Percentiles rank a stretch among this genome's conserved stretches.
phyloP scores from a whole-genome alignment of 2,888 invertebrate species.

The Nemotelus pantherinus region DNA sequence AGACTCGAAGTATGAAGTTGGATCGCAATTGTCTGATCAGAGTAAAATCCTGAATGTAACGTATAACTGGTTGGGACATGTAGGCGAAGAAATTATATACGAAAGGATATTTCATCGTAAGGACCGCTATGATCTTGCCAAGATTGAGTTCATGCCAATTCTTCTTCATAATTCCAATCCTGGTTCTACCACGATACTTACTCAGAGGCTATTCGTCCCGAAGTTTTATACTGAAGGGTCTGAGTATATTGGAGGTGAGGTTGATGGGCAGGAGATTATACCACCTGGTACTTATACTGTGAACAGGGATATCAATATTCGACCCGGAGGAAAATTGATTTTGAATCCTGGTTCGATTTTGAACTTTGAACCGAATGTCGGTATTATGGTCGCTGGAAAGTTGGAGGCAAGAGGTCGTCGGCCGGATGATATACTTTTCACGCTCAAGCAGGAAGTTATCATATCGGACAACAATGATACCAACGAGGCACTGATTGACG shows the following conservation, averaged over 20 bases:
- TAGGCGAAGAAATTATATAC: slow-evolving; percentile 78
- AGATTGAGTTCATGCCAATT: slow-evolving; percentile 90
- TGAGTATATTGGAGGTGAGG: slow-evolving; percentile 87
- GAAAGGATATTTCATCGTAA: slow-evolving; percentile 83
- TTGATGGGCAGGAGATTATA: slow-evolving; percentile 87
- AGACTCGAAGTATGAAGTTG: slow-evolving; percentile 91
- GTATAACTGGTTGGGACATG: slow-evolving; percentile 90
- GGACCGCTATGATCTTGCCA: slow-evolving; percentile 94
- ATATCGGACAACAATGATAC: slow-evolving; percentile 73
- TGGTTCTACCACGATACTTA: slow-evolving; percentile 83
- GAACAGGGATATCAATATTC: slow-evolving; percentile 91
- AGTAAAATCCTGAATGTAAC: slow-evolving; percentile 93
- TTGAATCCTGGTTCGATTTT: slow-evolving; percentile 89
- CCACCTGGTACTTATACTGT: slow-evolving; percentile 90
- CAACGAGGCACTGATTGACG: slow-evolving; percentile 68
- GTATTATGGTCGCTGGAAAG: slow-evolving; percentile 95
- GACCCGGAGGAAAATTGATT: slow-evolving; percentile 91
- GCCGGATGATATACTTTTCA: slow-evolving; percentile 82
- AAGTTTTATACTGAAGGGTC: slow-evolving; percentile 77
- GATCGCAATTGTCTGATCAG: slow-evolving; percentile 94
- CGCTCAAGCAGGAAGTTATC: slow-evolving; percentile 78
- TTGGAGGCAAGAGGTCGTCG: slow-evolving; percentile 83
- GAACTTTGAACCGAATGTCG: slow-evolving; percentile 90
- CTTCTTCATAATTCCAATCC: slow-evolving; percentile 90
- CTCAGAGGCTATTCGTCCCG: slow-evolving; percentile 80